Base-by-base conservation (phyloP, 2,888 invertebrate species). In the Chrysodeixis includens region DNA sequence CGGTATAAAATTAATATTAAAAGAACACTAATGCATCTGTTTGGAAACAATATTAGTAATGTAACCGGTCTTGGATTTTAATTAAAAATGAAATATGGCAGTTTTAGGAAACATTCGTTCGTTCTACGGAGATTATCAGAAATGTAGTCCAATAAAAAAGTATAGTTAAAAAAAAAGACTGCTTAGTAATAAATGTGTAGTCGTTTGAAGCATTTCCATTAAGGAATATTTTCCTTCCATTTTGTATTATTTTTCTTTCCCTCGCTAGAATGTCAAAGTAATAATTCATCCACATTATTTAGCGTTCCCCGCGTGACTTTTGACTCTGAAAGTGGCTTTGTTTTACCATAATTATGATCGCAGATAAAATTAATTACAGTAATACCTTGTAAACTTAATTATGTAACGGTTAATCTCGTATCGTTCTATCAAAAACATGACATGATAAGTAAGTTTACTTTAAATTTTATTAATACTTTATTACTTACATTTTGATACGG, bases 201-300 rank as follows among this genome's bases (percentile, higher is more conserved):
- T 40, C n/a, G 40, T 40, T n/a, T 40, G 4, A n/a, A 35, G 5
- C 40, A 40, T 40, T 40, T 40, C 40, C 40, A 40, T 40, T 20
- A 18, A 20, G 20, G 10, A 20, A 18, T 20, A 49, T 18, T 18
- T 49, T 49, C 10, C 49, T 14, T 12, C 20, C 12, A 52, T 52
- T 26, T 56, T 20, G 40, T 18, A 57, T 20, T 44, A 49, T 57
- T 57, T 22, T 14, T 30, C 58, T 57, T 22, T 12, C 26, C 55
- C 18, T 10, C 10, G 0, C 2, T 12, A 35, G 32, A 16, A 51
- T 16, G 35, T 64, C 56, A 32, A 53, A 75, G 82, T 82, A 83
- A 88, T 88, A 89, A 87, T 88, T 90, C 86, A 90, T 86, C 83
- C 83, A 85, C 83, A 82, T 83, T 49, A 49, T 59, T 88, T 86